phyloP scores from a whole-genome alignment of 2,113 vertebrate species.

The Crotalus tigris region DNA sequence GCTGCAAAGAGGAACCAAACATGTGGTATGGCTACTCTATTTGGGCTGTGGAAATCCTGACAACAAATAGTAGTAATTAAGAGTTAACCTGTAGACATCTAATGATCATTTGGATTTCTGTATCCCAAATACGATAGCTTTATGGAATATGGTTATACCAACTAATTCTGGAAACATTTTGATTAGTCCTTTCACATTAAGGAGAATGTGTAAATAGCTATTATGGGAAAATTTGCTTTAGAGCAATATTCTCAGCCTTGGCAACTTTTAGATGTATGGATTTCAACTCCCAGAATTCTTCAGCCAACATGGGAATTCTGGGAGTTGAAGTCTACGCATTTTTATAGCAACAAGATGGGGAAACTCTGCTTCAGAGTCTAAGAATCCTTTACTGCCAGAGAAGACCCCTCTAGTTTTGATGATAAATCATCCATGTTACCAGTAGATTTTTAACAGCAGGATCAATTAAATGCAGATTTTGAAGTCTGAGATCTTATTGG shows the following conservation, averaged over 20 bases:
- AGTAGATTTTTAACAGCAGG: neutral
- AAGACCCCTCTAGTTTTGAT: neutral
- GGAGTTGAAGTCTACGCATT: neutral
- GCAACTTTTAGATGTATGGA: too few relatives aligned
- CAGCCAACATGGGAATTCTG: neutral
- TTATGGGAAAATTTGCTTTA: too few relatives aligned
- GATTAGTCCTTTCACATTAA: too few relatives aligned
- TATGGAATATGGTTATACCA: too few relatives aligned
- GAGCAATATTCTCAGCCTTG: too few relatives aligned
- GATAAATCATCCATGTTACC: neutral
- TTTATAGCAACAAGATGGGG: neutral
- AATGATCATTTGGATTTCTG: neutral
- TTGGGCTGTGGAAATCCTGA: neutral
- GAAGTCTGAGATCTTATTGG: neutral
- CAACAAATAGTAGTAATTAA: neutral
- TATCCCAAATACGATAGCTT: too few relatives aligned
- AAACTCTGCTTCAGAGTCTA: neutral
- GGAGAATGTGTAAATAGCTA: too few relatives aligned
- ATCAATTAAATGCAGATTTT: neutral
- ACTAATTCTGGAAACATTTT: too few relatives aligned
- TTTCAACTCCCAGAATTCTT: too few relatives aligned
- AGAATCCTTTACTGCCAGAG: neutral
- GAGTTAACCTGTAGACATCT: neutral
- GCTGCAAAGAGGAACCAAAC: neutral
- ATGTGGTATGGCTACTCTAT: neutral